Evolutionary conservation across 2,888 invertebrate genomes (phyloP), one percentile per base, ranked within the genome.

Genomic region (Candidula unifasciata): DNA sequence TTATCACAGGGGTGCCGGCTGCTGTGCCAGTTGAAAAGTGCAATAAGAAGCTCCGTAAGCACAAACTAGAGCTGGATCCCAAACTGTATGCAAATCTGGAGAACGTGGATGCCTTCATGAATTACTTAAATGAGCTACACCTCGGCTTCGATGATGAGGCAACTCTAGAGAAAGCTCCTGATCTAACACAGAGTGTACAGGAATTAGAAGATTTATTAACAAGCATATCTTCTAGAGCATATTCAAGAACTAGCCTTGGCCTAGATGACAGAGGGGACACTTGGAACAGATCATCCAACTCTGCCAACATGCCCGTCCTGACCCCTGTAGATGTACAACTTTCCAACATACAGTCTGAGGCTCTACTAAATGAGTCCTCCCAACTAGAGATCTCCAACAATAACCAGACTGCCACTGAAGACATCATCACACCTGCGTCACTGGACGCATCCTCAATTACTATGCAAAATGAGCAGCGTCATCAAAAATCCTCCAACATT

Each of bases 31-130:
- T 44, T 21, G 27, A 44, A 8, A 64, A 37, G n/a, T 60, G 74
- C 74, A 81, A 74, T 81, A 57, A 6, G 8, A 35, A 10, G 24
- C 21, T 30, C 44, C 27, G 35, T n/a, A 52, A 35, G 1, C 5
- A 66, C 54, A 54, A 33, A 2, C 13, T 6, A 13, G 33, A 33
- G 6, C 30, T 66, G n/a, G 71, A 84, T 79, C 73, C 85, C 57
- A 85, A 86, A 80, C 84, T 88, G 24, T 86, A 80, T 69, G 66
- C 77, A 66, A 84, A 86, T 73, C 69, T 86, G 57, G 87, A 87
- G 10, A 88, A 88, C 80, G 86, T 90, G 64, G 90, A 90, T 66
- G 88, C 90, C n/a, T 93, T 92, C 85, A 85, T 92, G 44, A 86
- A 87, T 8, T 90, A 89, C 85, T 85, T 92, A 52, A 90, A 90